Conservation (phyloP, 2,888 invertebrate species). For the Gerosis bhagava region DNA sequence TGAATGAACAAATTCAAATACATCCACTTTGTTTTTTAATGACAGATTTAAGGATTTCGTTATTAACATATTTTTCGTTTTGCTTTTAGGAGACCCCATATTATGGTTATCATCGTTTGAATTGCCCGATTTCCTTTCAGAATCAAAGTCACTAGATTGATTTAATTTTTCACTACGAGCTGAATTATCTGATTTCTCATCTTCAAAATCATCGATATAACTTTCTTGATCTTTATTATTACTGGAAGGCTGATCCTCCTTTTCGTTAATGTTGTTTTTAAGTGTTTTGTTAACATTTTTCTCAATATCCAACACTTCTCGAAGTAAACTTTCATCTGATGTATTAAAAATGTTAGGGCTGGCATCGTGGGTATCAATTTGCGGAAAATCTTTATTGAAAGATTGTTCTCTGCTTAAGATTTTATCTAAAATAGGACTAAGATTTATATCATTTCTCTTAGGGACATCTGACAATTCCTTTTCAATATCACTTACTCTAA, state of each 20-base stretch:
- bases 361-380: slow-evolving; percentile 39
- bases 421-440: slow-evolving; percentile 66
- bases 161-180: slow-evolving; percentile 28
- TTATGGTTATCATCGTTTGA: neutral
- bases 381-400: slow-evolving; percentile 48
- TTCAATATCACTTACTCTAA: slow-evolving; percentile 65
- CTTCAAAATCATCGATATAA: slow-evolving; percentile 75
- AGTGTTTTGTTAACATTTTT: slow-evolving; percentile 57
- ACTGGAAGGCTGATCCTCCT: slow-evolving; percentile 34
- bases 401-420: slow-evolving; percentile 69
- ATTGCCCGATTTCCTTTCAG: neutral
- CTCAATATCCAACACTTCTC: slow-evolving; percentile 69
- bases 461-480: slow-evolving; percentile 60
- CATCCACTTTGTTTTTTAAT: slow-evolving; percentile 65
- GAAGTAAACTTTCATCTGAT: slow-evolving; percentile 72
- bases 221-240: slow-evolving; percentile 49
- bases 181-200: slow-evolving; percentile 58
- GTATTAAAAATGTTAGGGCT: slow-evolving; percentile 55
- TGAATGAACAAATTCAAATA: slow-evolving; percentile 69
- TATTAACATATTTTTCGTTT: slow-evolving; percentile 44
- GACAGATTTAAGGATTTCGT: slow-evolving; percentile 59
- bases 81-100: slow-evolving; percentile 1
- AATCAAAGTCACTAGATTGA: slow-evolving; percentile 25
- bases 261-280: slow-evolving; percentile 40
- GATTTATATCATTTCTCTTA: slow-evolving; percentile 53